Conservation (phyloP, 1,140 invertebrate species). For the Drosophila sulfurigaster region DNA sequence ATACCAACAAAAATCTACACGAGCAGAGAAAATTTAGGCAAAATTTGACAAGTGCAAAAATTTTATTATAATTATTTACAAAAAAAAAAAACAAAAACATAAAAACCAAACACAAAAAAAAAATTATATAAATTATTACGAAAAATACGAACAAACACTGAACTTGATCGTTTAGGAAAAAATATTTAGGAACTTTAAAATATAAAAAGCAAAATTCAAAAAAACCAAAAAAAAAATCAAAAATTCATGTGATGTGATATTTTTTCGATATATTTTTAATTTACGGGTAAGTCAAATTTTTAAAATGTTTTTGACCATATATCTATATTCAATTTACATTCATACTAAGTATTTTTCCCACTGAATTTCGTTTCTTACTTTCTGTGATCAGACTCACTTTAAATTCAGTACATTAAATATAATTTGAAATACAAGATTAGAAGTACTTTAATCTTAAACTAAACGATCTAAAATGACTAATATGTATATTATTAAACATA, state of each 20-base stretch:
- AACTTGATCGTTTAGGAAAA: slow-evolving; percentile 36
- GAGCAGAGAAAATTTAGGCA: slow-evolving; percentile 61
- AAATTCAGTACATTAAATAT: too few species aligned
- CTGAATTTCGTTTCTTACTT: too few species aligned
- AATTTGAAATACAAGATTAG: too few species aligned
- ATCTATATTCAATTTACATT: not conserved
- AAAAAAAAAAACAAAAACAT: slow-evolving; percentile 37
- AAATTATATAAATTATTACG: slow-evolving; percentile 39
- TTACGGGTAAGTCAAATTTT: slow-evolving; percentile 63
- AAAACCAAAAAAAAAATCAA: not conserved
- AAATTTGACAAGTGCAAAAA: slow-evolving; percentile 77
- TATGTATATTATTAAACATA: too few species aligned
- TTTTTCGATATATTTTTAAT: slow-evolving; percentile 77
- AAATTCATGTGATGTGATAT: slow-evolving; percentile 82
- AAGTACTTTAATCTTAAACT: too few species aligned
- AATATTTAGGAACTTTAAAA: slow-evolving; percentile 58
- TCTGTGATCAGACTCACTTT: too few species aligned
- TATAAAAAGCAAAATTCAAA: slow-evolving; percentile 63
- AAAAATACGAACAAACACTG: slow-evolving; percentile 42
- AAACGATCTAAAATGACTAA: too few species aligned
- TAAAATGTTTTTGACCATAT: too few species aligned
- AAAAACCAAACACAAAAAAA: slow-evolving; percentile 47
- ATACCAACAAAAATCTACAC: slow-evolving; percentile 54
- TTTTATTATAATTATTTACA: slow-evolving; percentile 78
- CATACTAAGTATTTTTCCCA: too few species aligned